Evolutionary conservation across 2,888 invertebrate genomes (phyloP), one percentile per base, ranked within the genome.

Genomic region (Lasioglossum calceatum): DNA sequence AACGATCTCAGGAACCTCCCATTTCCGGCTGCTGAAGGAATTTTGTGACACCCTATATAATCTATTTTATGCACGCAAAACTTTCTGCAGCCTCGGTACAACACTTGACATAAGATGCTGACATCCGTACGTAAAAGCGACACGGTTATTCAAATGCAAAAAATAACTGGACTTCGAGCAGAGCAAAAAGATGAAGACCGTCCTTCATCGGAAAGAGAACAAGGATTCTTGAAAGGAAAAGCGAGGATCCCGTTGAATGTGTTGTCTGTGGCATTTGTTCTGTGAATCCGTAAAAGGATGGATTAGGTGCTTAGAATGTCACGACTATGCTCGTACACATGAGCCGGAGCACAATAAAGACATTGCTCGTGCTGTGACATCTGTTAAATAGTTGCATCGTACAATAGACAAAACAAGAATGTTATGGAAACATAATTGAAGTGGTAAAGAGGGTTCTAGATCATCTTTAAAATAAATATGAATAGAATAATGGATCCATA

Each of bases 231-330:
- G 64, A 64, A 64, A 64, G 64, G 32, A 64, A 64, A 32, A 32
- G 32, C 32, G 5, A 32, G 7, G 32, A 64, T 64, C 27, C 2
- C 16, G 32, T 64, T 32, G 64, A 64, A 64, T 64, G 64, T 64
- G 16, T 64, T 64, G 32, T 32, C 32, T 64, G 32, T 32, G 64
- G 16, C 64, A 32, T 64, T 64, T 64, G 64, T 64, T 64, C 64
- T 64, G 32, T 16, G 64, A 16, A 64, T 64, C 64, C 64, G 32
- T 64, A 64, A 64, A 64, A 64, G 64, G 64, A 32, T 64, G 64
- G 64, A 64, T 64, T 32, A 64, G 64, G 64, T 64, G 64, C 64
- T 64, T 64, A 64, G 64, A 64, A 32, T 64, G 64, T 64, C 32
- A 32, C 64, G 64, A 32, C 16, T 64, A 16, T 64, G 7, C 64